Evolutionary conservation across 2,888 invertebrate species (phyloP), one percentile per base, ranked within the genome.

Genomic region (Marronus borbonicus): DNA sequence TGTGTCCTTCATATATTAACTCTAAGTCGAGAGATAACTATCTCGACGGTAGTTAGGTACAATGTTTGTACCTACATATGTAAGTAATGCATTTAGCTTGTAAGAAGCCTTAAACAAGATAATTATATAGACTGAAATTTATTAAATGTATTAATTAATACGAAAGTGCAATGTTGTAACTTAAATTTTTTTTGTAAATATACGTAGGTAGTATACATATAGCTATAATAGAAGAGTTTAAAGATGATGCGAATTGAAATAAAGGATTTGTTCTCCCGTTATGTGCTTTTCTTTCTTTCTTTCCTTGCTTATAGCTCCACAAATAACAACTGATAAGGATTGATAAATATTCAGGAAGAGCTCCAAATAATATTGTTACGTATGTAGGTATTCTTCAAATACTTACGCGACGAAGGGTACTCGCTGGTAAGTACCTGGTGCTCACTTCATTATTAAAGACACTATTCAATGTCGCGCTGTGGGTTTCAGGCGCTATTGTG

Each of bases 121-220:
- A 44, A 44, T 44, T 69, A 75, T 75, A 78, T 76, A 78, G 78
- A 78, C 78, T 78, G 78, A 78, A 44, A 7, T 8, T 44, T 44
- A 44, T 78, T 78, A 68, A 75, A 68, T 78, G 65, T 75, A 74
- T 65, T 52, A 68, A 74, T 65, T 52, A 68, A 76, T 76, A 75
- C 78, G 68, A 75, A 44, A 44, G 78, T 78, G 78, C 78, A 78
- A 78, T 78, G 76, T 76, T 76, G 62, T 78, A 78, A 64, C 76
- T 64, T 78, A 75, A 74, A 68, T 64, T 50, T 36, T 36, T 36
- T 70, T 72, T 69, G 55, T 50, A 60, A 52, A 70, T 60, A 70
- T 77, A 70, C 50, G 52, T 39, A 70, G 28, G 65, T 70, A 52
- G 36, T 44, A 44, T 44, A 44, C 12, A 44, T 44, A 12, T 44